These are phyloP conservation scores for Gonocerus acuteangulatus DNA, from an alignment of 2,888 invertebrate genomes.

Conservation along the genomic window DNA sequence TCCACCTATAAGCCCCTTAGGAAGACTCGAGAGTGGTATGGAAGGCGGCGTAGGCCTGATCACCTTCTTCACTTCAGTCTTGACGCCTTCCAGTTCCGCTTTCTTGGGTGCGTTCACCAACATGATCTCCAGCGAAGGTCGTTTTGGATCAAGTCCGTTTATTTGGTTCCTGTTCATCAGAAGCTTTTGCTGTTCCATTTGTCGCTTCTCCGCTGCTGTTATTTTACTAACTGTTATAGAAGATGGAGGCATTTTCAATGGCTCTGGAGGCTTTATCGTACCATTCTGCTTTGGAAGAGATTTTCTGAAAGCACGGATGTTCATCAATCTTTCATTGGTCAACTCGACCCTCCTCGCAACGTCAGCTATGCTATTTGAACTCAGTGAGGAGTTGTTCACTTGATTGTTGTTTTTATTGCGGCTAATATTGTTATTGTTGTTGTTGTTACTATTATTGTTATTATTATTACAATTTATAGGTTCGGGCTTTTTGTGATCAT, in stretches of 20 bases:
- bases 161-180: constrained; percentile 37
- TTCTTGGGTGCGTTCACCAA: constrained; percentile 39
- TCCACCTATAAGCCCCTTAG: constrained; percentile 41
- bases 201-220: constrained; percentile 39
- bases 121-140: constrained; percentile 41
- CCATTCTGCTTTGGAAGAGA: constrained; percentile 28
- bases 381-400: neutral
- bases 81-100: neutral
- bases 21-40: constrained; percentile 45
- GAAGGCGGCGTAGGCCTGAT: constrained; percentile 49
- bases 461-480: constrained; percentile 2
- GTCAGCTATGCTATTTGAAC: neutral
- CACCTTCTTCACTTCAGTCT: constrained; percentile 32
- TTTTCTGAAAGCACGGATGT: constrained; percentile 1
- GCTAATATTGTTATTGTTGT: constrained; percentile 25
- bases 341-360: constrained; percentile 2
- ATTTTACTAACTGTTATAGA: constrained; percentile 43
- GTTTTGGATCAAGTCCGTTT: constrained; percentile 39
- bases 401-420: constrained; percentile 22
- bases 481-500: constrained; percentile 1
- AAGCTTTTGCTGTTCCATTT: constrained; percentile 39
- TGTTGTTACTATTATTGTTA: constrained; percentile 29
- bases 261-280: constrained; percentile 12
- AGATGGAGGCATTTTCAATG: constrained; percentile 40
- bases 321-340: constrained; percentile 27